Percentiles rank a stretch among this genome's conserved stretches.
Evolutionary conservation across 2,888 invertebrate species (phyloP).

Genomic region (Aplocera efformata): DNA sequence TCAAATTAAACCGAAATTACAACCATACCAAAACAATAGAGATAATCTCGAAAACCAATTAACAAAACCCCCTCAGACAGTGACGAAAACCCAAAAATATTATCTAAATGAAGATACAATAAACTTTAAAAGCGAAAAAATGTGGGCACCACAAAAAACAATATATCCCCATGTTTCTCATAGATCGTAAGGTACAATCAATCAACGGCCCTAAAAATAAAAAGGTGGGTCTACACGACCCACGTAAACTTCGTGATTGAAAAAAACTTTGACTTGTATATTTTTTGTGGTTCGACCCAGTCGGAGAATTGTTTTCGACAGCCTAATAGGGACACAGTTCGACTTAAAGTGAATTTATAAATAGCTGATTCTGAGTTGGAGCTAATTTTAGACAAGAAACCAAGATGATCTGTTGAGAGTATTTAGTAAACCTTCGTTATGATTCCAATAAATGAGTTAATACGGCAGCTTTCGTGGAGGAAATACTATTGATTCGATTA

Average conservation of each 20-base stretch:
- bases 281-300: slow-evolving; percentile 47
- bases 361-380: slow-evolving; percentile 17
- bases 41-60: slow-evolving; percentile 26
- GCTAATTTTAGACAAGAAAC: background rate
- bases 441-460: too few species aligned
- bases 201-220: slow-evolving; percentile 77
- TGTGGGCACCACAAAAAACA: slow-evolving; percentile 56
- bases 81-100: slow-evolving; percentile 35
- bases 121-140: slow-evolving; percentile 57
- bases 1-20: slow-evolving; percentile 5
- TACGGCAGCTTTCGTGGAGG: too few species aligned
- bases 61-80: slow-evolving; percentile 30
- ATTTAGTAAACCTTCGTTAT: too few species aligned
- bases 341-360: slow-evolving; percentile 23
- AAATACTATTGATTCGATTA: too few species aligned
- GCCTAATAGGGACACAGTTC: slow-evolving; percentile 50
- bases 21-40: slow-evolving; percentile 19
- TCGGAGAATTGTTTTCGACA: slow-evolving; percentile 58
- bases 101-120: slow-evolving; percentile 74
- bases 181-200: slow-evolving; percentile 76
- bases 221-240: slow-evolving; percentile 69
- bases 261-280: slow-evolving; percentile 65
- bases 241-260: slow-evolving; percentile 68
- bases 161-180: slow-evolving; percentile 68
- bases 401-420: too few species aligned